Conservation (phyloP, 2,113 vertebrate genomes). For the Tragelaphus scriptus region DNA sequence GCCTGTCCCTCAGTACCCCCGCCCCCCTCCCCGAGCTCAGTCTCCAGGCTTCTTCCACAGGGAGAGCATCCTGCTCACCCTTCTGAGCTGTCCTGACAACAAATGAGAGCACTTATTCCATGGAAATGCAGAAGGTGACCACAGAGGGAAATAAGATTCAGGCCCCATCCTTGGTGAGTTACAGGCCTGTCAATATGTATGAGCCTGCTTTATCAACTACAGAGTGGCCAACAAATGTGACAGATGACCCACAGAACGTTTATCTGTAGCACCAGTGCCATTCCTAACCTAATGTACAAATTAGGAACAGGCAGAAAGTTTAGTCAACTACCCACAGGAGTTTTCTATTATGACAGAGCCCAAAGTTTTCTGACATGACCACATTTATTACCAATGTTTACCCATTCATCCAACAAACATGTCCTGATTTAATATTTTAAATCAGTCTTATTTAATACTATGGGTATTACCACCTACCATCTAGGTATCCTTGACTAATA, state of each 20-base stretch:
- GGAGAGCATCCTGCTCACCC: not conserved
- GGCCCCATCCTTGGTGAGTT: not conserved
- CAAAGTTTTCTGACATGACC: not conserved
- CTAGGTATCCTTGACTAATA: not conserved
- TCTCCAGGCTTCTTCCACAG: fast-evolving
- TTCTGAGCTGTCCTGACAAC: not conserved
- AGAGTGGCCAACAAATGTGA: not conserved
- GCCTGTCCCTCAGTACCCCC: not conserved
- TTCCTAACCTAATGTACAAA: not conserved
- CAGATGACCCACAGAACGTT: not conserved
- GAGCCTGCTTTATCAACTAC: not conserved
- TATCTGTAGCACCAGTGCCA: not conserved
- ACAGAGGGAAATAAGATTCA: not conserved
- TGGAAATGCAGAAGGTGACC: not conserved
- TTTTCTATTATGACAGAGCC: not conserved
- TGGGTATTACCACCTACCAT: not conserved
- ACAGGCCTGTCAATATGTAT: not conserved
- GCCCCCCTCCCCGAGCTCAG: not conserved
- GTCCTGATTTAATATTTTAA: not conserved
- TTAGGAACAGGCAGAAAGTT: not conserved
- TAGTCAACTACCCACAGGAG: not conserved
- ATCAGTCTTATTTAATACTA: not conserved
- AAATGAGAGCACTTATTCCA: not conserved
- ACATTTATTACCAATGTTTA: not conserved
- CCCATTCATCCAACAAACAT: not conserved